Percentiles rank a stretch among this genome's conserved stretches.
phyloP scores from a whole-genome alignment of 1,140 invertebrate species.

The Drosophila mayri region DNA sequence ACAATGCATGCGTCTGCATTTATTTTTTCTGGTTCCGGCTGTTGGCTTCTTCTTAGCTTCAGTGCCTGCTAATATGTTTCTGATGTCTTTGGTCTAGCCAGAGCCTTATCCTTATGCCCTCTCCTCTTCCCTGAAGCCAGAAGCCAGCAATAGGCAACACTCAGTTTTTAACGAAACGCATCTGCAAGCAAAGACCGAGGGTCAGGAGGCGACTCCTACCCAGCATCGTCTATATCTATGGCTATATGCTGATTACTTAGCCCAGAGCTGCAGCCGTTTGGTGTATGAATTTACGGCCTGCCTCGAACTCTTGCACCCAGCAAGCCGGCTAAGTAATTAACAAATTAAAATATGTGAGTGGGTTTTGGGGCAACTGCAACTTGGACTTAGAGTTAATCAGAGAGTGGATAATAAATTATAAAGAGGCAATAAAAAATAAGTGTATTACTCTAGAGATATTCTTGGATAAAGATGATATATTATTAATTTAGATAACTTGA shows the following conservation, averaged over 20 bases:
- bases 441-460: background rate
- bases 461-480: no score
- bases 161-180: constrained; percentile 52
- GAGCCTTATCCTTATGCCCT: background rate
- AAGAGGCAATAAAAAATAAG: background rate
- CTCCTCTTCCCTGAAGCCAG: background rate
- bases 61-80: constrained; percentile 74
- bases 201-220: background rate
- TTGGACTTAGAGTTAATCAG: constrained; percentile 1
- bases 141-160: constrained; percentile 11
- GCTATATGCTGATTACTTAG: constrained; percentile 72
- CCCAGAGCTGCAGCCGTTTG: constrained; percentile 41
- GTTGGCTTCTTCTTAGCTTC: constrained; percentile 36
- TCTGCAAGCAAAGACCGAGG: constrained; percentile 5
- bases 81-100: constrained; percentile 55
- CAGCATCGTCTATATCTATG: constrained; percentile 13
- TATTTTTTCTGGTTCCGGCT: constrained; percentile 16
- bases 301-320: constrained; percentile 23
- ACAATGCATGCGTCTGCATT: constrained; percentile 40
- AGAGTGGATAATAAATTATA: background rate
- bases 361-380: background rate
- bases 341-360: constrained; percentile 76
- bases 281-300: constrained; percentile 66
- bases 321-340: constrained; percentile 74
- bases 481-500: no score